Evolutionary conservation across 2,888 invertebrate species (phyloP).

Genomic region (Brenthis daphne): DNA sequence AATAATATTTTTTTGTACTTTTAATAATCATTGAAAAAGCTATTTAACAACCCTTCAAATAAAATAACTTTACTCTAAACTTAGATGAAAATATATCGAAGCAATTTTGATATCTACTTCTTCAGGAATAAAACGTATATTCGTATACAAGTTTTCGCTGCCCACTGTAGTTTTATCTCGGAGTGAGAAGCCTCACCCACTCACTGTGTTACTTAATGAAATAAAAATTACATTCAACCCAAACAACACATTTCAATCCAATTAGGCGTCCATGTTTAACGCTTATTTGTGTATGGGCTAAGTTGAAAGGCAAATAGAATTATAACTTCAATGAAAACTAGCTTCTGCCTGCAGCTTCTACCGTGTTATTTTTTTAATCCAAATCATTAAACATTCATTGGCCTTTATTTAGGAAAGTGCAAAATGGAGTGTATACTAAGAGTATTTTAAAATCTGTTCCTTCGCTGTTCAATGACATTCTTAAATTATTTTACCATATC

Average conservation of each 20-base stretch:
- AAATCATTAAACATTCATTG: no score
- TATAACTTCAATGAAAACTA: background rate
- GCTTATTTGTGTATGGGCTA: background rate
- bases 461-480: no score
- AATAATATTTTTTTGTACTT: background rate
- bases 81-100: background rate
- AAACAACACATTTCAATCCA: slow-evolving; percentile 15
- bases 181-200: slow-evolving; percentile 17
- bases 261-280: slow-evolving; percentile 4
- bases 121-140: background rate
- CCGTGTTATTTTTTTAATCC: no score
- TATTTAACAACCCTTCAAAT: background rate
- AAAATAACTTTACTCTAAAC: background rate
- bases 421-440: no score
- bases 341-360: background rate
- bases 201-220: slow-evolving; percentile 19
- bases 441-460: no score
- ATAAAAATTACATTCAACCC: slow-evolving; percentile 9
- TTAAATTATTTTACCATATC: no score
- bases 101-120: background rate
- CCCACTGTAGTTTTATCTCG: background rate
- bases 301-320: background rate
- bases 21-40: background rate
- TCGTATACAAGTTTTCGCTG: background rate
- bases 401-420: no score